A percentile compares a stretch with the other conserved stretches of the same genome.
These are phyloP conservation scores for Zaprionus obscuricornis DNA, from an alignment of 2,888 invertebrate species.

Conservation along the genomic window DNA sequence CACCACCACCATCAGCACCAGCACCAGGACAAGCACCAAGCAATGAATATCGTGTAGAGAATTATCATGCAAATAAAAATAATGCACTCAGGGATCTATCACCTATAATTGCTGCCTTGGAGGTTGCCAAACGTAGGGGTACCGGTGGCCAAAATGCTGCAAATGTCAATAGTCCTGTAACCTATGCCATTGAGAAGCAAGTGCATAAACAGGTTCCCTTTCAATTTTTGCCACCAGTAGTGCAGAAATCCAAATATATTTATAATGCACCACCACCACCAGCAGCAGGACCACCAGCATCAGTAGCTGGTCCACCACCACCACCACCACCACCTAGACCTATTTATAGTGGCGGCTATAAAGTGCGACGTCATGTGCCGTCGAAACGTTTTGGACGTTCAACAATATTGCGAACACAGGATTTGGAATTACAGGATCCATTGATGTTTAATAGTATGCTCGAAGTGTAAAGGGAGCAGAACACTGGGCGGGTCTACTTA, in stretches of 20 bases:
- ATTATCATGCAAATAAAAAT: conserved; percentile 66
- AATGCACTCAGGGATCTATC: conserved; percentile 71
- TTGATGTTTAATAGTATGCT: conserved; percentile 75
- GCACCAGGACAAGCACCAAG: conserved; percentile 29
- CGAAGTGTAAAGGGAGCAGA: conserved; percentile 43
- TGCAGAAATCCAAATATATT: conserved; percentile 78
- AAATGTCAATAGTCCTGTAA: conserved; percentile 46
- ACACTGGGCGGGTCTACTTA: conserved; percentile 4
- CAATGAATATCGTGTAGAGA: conserved; percentile 68
- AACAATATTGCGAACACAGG: conserved; percentile 47
- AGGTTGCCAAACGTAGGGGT: conserved; percentile 74
- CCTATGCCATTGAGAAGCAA: conserved; percentile 78
- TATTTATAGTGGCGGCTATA: conserved; percentile 59
- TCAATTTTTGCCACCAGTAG: conserved; percentile 70
- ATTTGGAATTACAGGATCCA: conserved; percentile 76
- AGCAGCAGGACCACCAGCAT: conserved; percentile 34
- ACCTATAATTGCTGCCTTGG: conserved; percentile 79
- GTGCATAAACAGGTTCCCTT: conserved; percentile 69
- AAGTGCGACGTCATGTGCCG: conserved; percentile 69
- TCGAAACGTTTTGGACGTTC: conserved; percentile 9
- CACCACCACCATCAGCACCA: conserved; percentile 37
- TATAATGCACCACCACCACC: conserved; percentile 76
- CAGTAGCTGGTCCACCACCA: conserved; percentile 3
- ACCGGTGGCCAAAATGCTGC: conserved; percentile 24
- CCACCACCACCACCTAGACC: conserved; percentile 38